Percentiles rank a stretch among this genome's conserved stretches.
These are phyloP conservation scores for Xanthorhoe spadicearia DNA, from an alignment of 2,888 invertebrate species.

Conservation along the genomic window DNA sequence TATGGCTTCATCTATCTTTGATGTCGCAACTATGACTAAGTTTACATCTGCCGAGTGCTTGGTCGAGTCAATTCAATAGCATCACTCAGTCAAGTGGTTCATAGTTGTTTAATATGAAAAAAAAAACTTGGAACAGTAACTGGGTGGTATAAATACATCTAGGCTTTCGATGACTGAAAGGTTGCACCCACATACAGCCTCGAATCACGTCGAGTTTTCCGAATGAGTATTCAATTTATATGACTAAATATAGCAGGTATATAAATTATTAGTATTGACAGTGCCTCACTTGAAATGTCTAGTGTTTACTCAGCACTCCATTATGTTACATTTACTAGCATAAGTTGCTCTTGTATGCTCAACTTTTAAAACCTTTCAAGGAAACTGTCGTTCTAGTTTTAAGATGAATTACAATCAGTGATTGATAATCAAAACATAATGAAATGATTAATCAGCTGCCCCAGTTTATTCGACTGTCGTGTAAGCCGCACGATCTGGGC, in stretches of 20 bases:
- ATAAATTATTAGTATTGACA: conserved; percentile 9
- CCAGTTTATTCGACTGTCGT: conserved; percentile 68
- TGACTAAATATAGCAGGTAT: neutral
- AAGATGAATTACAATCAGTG: conserved; percentile 64
- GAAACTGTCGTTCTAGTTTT: conserved; percentile 49
- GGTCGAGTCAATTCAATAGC: neutral
- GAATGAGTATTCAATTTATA: neutral
- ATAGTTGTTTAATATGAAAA: neutral
- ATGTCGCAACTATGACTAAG: conserved; percentile 21
- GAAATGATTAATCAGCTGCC: conserved; percentile 76
- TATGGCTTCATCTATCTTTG: neutral
- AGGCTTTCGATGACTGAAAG: neutral
- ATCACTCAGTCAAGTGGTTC: neutral
- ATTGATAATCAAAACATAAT: conserved; percentile 67
- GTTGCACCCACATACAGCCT: no score
- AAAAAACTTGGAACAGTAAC: no score
- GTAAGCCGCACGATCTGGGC: conserved; percentile 74
- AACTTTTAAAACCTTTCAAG: conserved; percentile 5
- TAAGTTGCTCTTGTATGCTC: conserved; percentile 14
- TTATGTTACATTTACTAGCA: conserved; percentile 11
- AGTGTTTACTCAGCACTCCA: conserved; percentile 20
- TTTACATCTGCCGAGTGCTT: conserved; percentile 2
- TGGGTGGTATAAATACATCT: neutral
- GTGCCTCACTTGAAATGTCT: conserved; percentile 22
- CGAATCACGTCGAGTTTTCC: neutral